Base-by-base conservation (phyloP, 1,140 invertebrate genomes). In the Chionoecetes opilio region DNA sequence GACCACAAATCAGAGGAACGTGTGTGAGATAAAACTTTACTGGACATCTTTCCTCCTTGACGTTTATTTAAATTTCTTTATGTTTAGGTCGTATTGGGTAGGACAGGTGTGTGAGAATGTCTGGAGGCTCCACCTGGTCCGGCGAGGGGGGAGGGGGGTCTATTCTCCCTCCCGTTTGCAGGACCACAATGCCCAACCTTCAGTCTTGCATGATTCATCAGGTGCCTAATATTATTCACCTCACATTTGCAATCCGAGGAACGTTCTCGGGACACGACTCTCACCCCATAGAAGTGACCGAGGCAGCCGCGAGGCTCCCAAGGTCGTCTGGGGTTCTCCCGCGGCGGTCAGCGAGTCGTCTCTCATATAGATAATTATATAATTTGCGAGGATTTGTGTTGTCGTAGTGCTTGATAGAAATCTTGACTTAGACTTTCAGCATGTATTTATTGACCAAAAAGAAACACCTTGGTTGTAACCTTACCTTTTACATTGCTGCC, bases 161-260 rank as follows among this genome's bases (percentile, higher is more conserved):
- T n/a, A 26, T n/a, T 26, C 6, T 75, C 63, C 63, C 21, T 75
- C 63, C 21, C n/a, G 63, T 75, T 26, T 75, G n/a, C 63, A 75
- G 63, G 63, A 75, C n/a, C 63, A 75, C 21, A 75, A 75, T 26
- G n/a, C 11, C 63, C 8, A n/a, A 75, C 63, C 21, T 26, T 17
- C 63, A 75, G 63, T 8, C 63, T 75, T 75, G 63, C 63, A 75
- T 75, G 63, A 75, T 75, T 75, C 63, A 75, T n/a, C 63, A 75
- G 63, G 63, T 75, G 63, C 63, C 21, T 75, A 75, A 75, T n/a
- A n/a, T n/a, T n/a, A n/a, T 75, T 75, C n/a, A 75, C 21, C 63
- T n/a, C 63, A 75, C 63, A 26, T 75, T 75, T 75, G 63, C 63
- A 75, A 75, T 75, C 63, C 63, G 21, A 21, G 63, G 63, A 5